Percentiles rank a stretch among this genome's conserved stretches.
Conservation (phyloP, 2,113 vertebrate genomes). For the Oreochromis niloticus region DNA sequence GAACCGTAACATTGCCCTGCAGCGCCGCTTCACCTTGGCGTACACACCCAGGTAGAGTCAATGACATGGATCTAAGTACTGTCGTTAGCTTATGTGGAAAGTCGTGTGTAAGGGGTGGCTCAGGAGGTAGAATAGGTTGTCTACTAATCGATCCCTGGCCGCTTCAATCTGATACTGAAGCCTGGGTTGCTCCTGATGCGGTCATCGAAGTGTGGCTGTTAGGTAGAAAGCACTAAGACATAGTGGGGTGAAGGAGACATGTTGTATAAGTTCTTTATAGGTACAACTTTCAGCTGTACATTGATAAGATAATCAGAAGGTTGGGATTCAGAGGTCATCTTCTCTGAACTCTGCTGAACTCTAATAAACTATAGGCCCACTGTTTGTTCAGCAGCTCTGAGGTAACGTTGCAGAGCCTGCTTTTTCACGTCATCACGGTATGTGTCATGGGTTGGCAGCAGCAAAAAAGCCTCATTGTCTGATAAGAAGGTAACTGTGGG, state of each 20-base stretch:
- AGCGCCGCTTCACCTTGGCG: constrained; percentile 88
- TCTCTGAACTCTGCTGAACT: neutral
- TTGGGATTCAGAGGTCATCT: neutral
- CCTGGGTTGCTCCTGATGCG: neutral
- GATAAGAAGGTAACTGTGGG: constrained; percentile 53
- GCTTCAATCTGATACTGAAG: neutral
- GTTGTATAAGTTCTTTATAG: neutral
- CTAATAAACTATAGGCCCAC: neutral
- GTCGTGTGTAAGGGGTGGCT: neutral
- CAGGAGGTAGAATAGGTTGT: neutral
- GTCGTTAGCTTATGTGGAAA: neutral
- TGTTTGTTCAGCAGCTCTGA: neutral
- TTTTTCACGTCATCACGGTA: constrained; percentile 6
- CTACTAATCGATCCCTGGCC: neutral
- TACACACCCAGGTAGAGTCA: constrained; percentile 83
- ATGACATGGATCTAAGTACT: neutral
- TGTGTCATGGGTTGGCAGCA: constrained; percentile 31
- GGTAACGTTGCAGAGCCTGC: neutral
- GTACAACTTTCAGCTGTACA: neutral
- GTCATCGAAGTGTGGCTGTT: neutral
- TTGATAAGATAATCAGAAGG: neutral
- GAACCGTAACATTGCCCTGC: constrained; percentile 79
- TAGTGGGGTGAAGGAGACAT: neutral
- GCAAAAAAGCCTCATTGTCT: constrained; percentile 32
- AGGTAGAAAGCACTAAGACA: neutral